Evolutionary conservation across 2,113 vertebrate species (phyloP).

Genomic region (Orycteropus afer): DNA sequence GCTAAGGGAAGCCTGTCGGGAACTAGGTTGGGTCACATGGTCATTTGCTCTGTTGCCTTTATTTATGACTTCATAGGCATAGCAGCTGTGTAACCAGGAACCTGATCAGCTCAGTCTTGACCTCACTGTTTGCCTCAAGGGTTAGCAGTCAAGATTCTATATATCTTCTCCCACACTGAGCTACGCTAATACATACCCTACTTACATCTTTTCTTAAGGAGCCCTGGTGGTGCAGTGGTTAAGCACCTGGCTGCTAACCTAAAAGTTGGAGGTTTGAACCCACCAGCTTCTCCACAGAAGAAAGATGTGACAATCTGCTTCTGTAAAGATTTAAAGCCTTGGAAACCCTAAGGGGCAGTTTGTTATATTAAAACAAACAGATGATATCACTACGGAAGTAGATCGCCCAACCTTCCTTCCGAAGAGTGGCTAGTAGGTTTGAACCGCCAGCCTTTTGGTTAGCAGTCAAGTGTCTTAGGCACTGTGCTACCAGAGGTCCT

Average conservation of each 20-base stretch:
- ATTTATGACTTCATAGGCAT: not conserved
- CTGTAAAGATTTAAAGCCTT: not conserved
- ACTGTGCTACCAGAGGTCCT: no score
- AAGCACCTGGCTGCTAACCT: not conserved
- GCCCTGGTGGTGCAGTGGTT: not conserved
- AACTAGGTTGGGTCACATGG: not conserved
- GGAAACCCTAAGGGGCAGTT: not conserved
- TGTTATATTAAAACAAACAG: not conserved
- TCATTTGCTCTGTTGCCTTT: not conserved
- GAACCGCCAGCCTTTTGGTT: no score
- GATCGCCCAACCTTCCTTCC: no score
- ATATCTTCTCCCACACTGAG: not conserved
- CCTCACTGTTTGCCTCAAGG: not conserved
- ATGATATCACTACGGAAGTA: no score
- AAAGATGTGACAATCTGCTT: not conserved
- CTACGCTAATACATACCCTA: not conserved
- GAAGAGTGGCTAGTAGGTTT: no score
- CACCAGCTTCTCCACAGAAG: not conserved
- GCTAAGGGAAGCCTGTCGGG: not conserved
- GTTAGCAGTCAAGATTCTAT: not conserved
- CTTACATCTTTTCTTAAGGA: not conserved
- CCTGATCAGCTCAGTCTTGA: not conserved
- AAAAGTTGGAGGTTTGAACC: not conserved
- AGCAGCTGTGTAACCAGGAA: not conserved
- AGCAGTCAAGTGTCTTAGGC: no score